A percentile compares a stretch with the other conserved stretches of the same genome.
These are phyloP conservation scores for Phalangium opilio DNA, from an alignment of 2,888 invertebrate genomes.

Conservation along the genomic window DNA sequence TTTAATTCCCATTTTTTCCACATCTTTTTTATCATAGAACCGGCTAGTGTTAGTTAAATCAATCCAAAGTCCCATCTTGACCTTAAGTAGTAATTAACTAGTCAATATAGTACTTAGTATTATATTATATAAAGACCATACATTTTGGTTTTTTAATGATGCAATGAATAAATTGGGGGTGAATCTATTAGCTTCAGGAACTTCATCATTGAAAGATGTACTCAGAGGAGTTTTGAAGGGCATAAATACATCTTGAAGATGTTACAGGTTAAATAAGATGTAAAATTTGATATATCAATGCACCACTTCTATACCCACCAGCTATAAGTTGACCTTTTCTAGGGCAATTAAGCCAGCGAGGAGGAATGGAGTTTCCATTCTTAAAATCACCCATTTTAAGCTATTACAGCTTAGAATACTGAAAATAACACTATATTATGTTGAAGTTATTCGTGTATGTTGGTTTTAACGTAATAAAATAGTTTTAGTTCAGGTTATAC, in stretches of 20 bases:
- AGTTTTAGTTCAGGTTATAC: too few relatives aligned
- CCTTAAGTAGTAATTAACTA: slow-evolving; percentile 34
- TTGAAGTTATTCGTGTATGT: too few relatives aligned
- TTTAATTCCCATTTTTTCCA: slow-evolving; percentile 57
- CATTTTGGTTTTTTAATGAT: slow-evolving; percentile 58
- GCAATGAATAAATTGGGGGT: slow-evolving; percentile 72
- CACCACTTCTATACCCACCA: slow-evolving; percentile 12
- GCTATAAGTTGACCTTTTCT: slow-evolving; percentile 55
- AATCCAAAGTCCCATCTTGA: slow-evolving; percentile 84
- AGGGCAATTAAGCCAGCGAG: slow-evolving; percentile 73
- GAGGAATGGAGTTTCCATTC: slow-evolving; percentile 4
- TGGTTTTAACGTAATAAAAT: too few relatives aligned
- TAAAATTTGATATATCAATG: not conserved
- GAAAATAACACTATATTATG: too few relatives aligned
- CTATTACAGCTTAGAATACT: too few relatives aligned
- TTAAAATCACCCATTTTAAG: too few relatives aligned
- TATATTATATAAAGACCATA: slow-evolving; percentile 34
- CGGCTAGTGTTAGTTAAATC: slow-evolving; percentile 89
- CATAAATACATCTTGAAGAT: slow-evolving; percentile 57
- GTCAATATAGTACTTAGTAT: not conserved
- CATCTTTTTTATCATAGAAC: slow-evolving; percentile 69
- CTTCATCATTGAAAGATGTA: slow-evolving; percentile 60
- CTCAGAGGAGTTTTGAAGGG: slow-evolving; percentile 90
- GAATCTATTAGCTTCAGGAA: slow-evolving; percentile 68
- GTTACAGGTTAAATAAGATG: too few relatives aligned